phyloP scores from a whole-genome alignment of 1,140 invertebrate genomes.

The Drosophila kurseongensis region DNA sequence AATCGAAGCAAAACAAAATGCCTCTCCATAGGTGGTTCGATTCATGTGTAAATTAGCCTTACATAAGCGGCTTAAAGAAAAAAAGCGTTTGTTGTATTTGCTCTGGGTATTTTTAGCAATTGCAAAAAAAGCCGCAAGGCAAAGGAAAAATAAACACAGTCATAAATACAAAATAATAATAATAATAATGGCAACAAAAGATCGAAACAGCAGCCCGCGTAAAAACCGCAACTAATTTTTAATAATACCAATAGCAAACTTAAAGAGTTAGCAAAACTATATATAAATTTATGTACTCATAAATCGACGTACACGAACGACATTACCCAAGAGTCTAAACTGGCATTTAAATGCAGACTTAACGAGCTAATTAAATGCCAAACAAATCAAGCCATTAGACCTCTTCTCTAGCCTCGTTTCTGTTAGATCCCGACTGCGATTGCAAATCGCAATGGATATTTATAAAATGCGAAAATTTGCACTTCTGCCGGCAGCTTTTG shows the following conservation, averaged over 20 bases:
- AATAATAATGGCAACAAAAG: slow-evolving; percentile 39
- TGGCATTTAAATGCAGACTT: slow-evolving; percentile 57
- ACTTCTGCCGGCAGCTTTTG: slow-evolving; percentile 52
- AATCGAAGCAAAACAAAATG: slow-evolving; percentile 67
- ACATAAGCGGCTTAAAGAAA: slow-evolving; percentile 72
- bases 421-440: slow-evolving; percentile 24
- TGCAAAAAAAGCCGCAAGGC: slow-evolving; percentile 68
- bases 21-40: slow-evolving; percentile 65
- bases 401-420: slow-evolving; percentile 46
- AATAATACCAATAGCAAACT: slow-evolving; percentile 52
- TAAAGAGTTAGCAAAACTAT: slow-evolving; percentile 1
- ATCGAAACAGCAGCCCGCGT: slow-evolving; percentile 38
- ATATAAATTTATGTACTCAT: slow-evolving; percentile 13
- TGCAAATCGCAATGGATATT: slow-evolving; percentile 12
- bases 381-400: slow-evolving; percentile 41
- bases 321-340: slow-evolving; percentile 62
- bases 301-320: slow-evolving; percentile 30
- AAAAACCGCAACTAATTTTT: slow-evolving; percentile 74
- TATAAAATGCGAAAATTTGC: slow-evolving; percentile 50
- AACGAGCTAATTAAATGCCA: slow-evolving; percentile 72
- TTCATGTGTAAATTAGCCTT: slow-evolving; percentile 82
- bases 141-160: slow-evolving; percentile 23
- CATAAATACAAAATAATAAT: slow-evolving; percentile 24
- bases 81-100: slow-evolving; percentile 32
- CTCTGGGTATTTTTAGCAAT: slow-evolving; percentile 75